Conservation (phyloP, 2,888 invertebrate species). For the Agrotis ipsilon region DNA sequence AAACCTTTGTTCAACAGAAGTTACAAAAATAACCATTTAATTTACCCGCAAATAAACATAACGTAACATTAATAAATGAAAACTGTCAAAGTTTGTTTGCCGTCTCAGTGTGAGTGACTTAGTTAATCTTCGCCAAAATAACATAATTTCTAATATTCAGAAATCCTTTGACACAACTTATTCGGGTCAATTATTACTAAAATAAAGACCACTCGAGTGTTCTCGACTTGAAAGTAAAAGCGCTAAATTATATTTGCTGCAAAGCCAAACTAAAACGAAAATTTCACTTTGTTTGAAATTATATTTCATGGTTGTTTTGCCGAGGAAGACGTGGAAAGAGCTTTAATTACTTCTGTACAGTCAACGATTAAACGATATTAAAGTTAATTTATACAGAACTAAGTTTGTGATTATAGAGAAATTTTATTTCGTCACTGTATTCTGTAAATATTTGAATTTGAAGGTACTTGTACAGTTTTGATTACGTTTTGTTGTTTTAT, state of each 20-base stretch:
- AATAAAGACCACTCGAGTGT: conserved; percentile 48
- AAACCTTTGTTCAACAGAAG: too few species aligned
- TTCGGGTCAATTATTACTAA: conserved; percentile 26
- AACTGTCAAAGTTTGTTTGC: neutral
- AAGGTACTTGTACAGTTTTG: too few species aligned
- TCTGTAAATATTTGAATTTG: neutral
- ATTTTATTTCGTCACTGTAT: neutral
- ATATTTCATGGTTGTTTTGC: conserved; percentile 62
- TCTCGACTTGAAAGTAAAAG: conserved; percentile 49
- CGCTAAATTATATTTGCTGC: conserved; percentile 51
- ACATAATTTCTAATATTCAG: conserved; percentile 19
- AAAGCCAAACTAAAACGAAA: conserved; percentile 47
- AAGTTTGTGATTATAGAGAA: neutral
- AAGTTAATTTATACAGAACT: conserved; percentile 9
- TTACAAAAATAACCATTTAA: neutral
- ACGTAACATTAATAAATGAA: neutral
- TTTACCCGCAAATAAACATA: neutral
- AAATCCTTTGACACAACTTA: conserved; percentile 25
- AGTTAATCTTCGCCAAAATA: conserved; percentile 13
- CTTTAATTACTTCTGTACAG: conserved; percentile 50
- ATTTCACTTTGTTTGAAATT: conserved; percentile 63
- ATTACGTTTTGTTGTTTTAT: too few species aligned
- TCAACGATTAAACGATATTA: conserved; percentile 29
- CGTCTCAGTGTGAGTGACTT: neutral
- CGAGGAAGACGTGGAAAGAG: conserved; percentile 49